phyloP scores from a whole-genome alignment of 1,140 invertebrate species.

The Melitaea cinxia region DNA sequence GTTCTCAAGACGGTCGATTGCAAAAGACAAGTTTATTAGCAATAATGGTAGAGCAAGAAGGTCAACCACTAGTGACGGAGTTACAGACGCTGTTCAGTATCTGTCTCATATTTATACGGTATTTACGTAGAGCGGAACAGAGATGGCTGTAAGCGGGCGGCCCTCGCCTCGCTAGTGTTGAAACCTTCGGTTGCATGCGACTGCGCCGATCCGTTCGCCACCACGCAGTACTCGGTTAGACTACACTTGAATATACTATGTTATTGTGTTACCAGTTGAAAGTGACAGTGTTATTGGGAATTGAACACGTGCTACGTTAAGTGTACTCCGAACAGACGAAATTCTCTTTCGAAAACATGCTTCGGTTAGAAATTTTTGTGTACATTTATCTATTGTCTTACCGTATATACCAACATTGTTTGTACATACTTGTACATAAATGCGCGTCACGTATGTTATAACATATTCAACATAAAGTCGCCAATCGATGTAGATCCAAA shows the following conservation, averaged over 20 bases:
- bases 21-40: conserved; percentile 70
- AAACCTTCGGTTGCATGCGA: conserved; percentile 71
- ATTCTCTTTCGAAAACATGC: conserved; percentile 1
- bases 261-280: conserved; percentile 53
- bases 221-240: conserved; percentile 51
- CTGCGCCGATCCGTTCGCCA: conserved; percentile 47
- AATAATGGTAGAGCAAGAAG: conserved; percentile 72
- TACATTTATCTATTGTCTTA: conserved; percentile 1
- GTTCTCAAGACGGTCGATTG: conserved; percentile 55
- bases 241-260: conserved; percentile 53
- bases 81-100: conserved; percentile 37
- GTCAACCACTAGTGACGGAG: conserved; percentile 61
- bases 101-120: conserved; percentile 41
- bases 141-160: conserved; percentile 46
- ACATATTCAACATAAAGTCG: not conserved
- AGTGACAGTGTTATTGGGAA: conserved; percentile 68
- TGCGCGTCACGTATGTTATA: not conserved
- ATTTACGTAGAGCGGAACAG: conserved; percentile 38
- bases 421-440: not conserved
- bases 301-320: conserved; percentile 48
- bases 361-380: conserved; percentile 42
- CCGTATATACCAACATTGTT: not conserved
- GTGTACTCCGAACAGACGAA: conserved; percentile 41
- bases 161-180: conserved; percentile 61
- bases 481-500: not conserved